Evolutionary conservation across 2,888 invertebrate species (phyloP).

Genomic region (Tetropium fuscum): DNA sequence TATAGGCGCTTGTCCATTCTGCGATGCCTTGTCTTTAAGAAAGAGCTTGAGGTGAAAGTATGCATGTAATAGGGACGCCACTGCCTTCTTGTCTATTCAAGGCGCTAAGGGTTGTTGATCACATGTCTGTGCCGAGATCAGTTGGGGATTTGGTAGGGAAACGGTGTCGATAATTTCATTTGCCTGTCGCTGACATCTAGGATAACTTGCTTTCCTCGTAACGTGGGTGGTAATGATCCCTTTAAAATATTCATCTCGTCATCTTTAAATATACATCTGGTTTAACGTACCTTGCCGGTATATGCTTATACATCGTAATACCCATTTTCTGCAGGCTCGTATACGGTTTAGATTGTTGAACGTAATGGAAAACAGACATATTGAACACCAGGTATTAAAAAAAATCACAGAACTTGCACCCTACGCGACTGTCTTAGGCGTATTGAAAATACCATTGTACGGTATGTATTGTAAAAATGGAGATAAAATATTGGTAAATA

Average conservation of each 20-base stretch:
- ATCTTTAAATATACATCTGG: constrained; percentile 20
- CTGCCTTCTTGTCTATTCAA: constrained; percentile 31
- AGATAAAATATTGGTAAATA: background rate
- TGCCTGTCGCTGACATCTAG: constrained; percentile 43
- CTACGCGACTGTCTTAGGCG: too few species aligned
- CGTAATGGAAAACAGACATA: too few species aligned
- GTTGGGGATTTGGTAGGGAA: constrained; percentile 47
- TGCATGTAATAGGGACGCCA: background rate
- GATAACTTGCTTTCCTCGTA: constrained; percentile 18
- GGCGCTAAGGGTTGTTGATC: constrained; percentile 38
- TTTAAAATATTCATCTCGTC: constrained; percentile 23
- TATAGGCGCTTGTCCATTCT: too few species aligned
- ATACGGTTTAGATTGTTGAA: background rate
- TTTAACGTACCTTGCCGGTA: constrained; percentile 4
- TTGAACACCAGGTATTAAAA: too few species aligned
- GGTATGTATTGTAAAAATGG: background rate
- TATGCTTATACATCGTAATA: constrained; percentile 4
- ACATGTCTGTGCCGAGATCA: constrained; percentile 48
- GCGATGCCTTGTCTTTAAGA: too few species aligned
- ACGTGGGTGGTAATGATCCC: constrained; percentile 12
- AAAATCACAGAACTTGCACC: too few species aligned
- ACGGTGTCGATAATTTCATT: constrained; percentile 54
- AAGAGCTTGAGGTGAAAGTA: too few species aligned
- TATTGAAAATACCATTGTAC: too few species aligned
- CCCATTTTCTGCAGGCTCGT: constrained; percentile 4